phyloP scores from a whole-genome alignment of 2,113 vertebrate species.

The Tragelaphus strepsiceros region DNA sequence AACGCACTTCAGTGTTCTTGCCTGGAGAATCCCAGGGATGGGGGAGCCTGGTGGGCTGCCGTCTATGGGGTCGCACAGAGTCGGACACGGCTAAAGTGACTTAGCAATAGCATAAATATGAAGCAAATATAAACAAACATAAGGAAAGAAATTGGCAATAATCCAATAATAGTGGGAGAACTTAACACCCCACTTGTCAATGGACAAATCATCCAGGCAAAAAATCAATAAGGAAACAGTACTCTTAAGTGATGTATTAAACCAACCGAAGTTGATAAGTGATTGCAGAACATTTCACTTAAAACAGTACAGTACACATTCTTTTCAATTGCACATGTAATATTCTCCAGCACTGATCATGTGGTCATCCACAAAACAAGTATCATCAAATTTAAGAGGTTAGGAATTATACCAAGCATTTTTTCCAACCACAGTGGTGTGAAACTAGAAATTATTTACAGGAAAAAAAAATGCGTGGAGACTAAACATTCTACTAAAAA shows the following conservation, averaged over 20 bases:
- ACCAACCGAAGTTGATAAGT: neutral
- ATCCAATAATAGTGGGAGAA: neutral
- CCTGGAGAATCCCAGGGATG: no score
- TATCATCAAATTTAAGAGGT: neutral
- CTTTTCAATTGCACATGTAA: neutral
- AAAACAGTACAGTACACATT: neutral
- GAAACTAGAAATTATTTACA: neutral
- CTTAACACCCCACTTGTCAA: neutral
- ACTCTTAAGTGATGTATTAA: neutral
- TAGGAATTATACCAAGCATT: neutral
- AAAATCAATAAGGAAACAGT: neutral
- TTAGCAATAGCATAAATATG: neutral
- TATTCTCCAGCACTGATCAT: neutral
- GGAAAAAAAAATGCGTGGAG: neutral
- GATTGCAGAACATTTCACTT: neutral
- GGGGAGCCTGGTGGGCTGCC: no score
- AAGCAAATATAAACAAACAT: neutral
- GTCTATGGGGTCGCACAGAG: no score
- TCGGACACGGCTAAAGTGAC: no score
- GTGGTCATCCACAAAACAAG: neutral
- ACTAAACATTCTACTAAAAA: neutral
- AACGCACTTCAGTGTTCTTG: no score
- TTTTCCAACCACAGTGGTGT: neutral
- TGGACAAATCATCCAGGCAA: neutral
- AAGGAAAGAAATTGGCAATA: neutral